Base-by-base conservation (phyloP, 1,140 invertebrate species). In the Drosophila kanapiae region DNA sequence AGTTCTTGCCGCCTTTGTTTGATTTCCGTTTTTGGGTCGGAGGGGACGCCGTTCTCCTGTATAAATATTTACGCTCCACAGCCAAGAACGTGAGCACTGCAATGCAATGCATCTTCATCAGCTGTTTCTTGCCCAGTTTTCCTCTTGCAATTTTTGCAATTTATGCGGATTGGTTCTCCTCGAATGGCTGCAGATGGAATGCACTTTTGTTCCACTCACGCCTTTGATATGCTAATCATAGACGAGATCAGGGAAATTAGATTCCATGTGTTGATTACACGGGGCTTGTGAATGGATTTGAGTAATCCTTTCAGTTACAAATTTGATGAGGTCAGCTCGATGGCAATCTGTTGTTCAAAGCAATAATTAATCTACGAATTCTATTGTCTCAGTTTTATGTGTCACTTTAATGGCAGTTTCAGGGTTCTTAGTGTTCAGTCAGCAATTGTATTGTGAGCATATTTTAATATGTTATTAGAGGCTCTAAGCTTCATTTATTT, bases 91-190 rank as follows among this genome's bases (percentile, higher is more conserved):
- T 62, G 67, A 69, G 38, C 70, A 13, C 49, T 33, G 29, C n/a
- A 23, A 33, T 68, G 9, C 27, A 37, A 31, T 62, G 35, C 40
- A 53, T 33, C 43, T 42, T 71, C 68, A 42, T 74, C 70, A 56
- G 58, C 38, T 75, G 48, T 35, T 75, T 37, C 43, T 54, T 27
- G 18, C 13, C 16, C 33, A 8, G 48, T 51, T 51, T 31, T 31
- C 31, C 8, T 31, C 8, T 62, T 7, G 8, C 9, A 8, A 33
- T 65, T 62, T 69, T 74, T 33, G 68, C 68, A 37, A 62, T 64
- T 75, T 56, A 14, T 75, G 40, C 51, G 29, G 43, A 72, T 71
- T 59, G 35, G 67, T 72, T 71, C 67, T 58, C 35, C 51, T 72
- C n/a, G 35, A 70, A 48, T 70, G 58, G 33, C 38, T 51, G 18